Evolutionary conservation across 37 sponge, comb jelly and placozoan genomes (phyloP).

Genomic region (Halichondria panicea): DNA sequence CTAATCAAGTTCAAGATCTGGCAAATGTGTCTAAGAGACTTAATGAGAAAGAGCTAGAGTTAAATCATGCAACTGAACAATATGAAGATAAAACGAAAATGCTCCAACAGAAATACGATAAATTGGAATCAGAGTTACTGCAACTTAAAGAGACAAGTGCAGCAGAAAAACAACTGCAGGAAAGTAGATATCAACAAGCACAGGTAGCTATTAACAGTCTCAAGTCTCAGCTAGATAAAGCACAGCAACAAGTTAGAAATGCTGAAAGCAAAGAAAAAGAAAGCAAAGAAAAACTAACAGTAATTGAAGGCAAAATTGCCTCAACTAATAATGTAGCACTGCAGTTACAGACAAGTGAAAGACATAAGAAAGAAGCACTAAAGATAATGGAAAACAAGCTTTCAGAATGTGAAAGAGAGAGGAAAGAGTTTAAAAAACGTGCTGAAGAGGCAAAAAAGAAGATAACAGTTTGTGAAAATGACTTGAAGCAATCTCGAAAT

Average conservation of each 20-base stretch:
- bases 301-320: too few species aligned
- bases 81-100: not conserved
- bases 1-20: not conserved
- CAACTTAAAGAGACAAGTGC: not conserved
- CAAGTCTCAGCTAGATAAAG: not conserved
- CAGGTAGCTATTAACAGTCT: not conserved
- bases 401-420: not conserved
- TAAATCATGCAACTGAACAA: not conserved
- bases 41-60: not conserved
- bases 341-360: not conserved
- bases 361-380: not conserved
- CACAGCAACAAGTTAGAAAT: not conserved
- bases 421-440: not conserved
- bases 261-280: not conserved
- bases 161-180: not conserved
- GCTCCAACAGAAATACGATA: not conserved
- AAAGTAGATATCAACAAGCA: constrained; percentile 18
- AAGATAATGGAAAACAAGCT: not conserved
- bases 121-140: not conserved
- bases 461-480: not conserved
- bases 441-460: not conserved
- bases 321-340: not conserved
- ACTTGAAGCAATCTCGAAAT: not conserved
- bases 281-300: not conserved
- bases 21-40: not conserved